Evolutionary conservation across 2,113 vertebrate species (phyloP).

Genomic region (Corynorhinus townsendii): DNA sequence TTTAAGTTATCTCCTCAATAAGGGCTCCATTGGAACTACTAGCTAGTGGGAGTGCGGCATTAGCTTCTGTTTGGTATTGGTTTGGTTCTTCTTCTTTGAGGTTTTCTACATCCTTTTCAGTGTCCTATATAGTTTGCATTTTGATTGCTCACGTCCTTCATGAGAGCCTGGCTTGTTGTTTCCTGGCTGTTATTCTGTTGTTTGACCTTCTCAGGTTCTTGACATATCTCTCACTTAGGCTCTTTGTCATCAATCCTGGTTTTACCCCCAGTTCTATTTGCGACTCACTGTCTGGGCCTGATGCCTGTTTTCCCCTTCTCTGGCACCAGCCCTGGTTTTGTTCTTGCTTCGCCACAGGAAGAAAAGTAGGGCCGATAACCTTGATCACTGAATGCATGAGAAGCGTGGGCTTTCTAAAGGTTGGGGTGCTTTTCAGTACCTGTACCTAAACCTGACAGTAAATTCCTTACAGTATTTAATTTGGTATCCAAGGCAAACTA

Average conservation of each 20-base stretch:
- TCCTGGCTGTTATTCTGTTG: neutral
- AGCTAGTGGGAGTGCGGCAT: no score
- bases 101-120: neutral
- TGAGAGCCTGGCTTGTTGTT: neutral
- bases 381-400: neutral
- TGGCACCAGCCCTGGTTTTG: neutral
- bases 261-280: neutral
- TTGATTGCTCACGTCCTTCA: neutral
- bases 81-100: neutral
- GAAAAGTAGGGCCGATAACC: neutral
- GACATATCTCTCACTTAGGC: neutral
- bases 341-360: neutral
- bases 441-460: neutral
- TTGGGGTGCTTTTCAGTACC: neutral
- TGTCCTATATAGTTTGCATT: neutral
- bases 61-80: neutral
- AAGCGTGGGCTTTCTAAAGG: neutral
- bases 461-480: neutral
- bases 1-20: neutral
- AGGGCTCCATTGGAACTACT: neutral
- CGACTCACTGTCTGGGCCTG: neutral
- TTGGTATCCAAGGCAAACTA: neutral
- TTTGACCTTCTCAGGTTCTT: slow-evolving; percentile 14
- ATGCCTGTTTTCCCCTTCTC: neutral
- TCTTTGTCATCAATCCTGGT: neutral